Conservation (phyloP, 2,888 invertebrate species). For the Linyphia triangularis region DNA sequence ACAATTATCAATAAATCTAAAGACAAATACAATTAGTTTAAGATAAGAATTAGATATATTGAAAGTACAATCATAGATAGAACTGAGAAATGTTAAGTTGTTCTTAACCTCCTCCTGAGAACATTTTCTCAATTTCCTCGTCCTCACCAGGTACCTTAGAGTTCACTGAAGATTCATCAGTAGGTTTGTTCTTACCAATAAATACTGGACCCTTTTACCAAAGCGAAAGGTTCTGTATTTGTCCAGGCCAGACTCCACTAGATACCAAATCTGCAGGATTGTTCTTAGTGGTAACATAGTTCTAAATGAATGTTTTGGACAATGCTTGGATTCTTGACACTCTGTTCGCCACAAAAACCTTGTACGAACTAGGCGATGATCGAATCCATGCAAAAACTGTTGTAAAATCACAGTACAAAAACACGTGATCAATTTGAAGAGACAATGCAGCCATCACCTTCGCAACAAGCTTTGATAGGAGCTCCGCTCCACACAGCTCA, state of each 20-base stretch:
- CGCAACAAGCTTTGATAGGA: not conserved
- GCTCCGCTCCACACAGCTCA: not conserved
- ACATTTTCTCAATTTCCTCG: not conserved
- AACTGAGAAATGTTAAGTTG: not conserved
- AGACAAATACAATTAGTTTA: not conserved
- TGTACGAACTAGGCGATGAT: not conserved
- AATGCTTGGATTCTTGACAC: not conserved
- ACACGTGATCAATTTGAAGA: not conserved
- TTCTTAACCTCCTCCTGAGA: not conserved
- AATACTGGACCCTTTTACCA: not conserved
- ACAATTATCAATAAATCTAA: not conserved
- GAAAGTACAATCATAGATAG: not conserved
- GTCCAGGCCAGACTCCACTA: not conserved
- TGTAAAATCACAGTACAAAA: not conserved
- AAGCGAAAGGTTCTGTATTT: not conserved
- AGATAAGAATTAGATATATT: not conserved
- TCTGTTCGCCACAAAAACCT: not conserved
- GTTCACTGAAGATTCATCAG: not conserved
- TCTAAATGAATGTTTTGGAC: not conserved
- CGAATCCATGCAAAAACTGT: not conserved
- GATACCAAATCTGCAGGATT: not conserved
- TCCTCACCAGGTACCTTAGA: not conserved
- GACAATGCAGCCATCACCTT: not conserved
- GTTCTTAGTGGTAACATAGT: not conserved
- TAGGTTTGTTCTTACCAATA: not conserved